A percentile compares a stretch with the other conserved stretches of the same genome.
phyloP scores from a whole-genome alignment of 92 coral and sea anemone species.

The Porites rus region DNA sequence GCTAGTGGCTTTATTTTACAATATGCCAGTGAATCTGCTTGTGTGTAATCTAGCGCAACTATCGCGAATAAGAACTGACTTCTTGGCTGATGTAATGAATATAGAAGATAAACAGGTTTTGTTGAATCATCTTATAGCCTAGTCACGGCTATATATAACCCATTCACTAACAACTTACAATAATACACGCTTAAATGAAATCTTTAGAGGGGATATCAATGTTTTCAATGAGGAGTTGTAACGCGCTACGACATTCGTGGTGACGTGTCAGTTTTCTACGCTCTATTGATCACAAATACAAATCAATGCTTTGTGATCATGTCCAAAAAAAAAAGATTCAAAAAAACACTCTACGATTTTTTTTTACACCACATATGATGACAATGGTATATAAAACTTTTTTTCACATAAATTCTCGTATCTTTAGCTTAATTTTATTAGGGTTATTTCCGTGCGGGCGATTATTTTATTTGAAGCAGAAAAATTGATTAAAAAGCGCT shows the following conservation, averaged over 20 bases:
- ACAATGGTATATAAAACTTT: no score
- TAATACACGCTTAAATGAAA: background rate
- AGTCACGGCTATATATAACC: constrained; percentile 41
- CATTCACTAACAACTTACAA: background rate
- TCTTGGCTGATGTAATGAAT: background rate
- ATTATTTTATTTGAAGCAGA: background rate
- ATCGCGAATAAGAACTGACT: background rate
- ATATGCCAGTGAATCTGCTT: no score
- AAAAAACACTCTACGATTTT: no score
- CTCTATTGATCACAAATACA: constrained; percentile 32
- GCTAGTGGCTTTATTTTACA: no score
- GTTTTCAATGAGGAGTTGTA: constrained; percentile 22
- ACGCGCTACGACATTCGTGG: constrained; percentile 62
- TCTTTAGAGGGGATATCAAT: constrained; percentile 47
- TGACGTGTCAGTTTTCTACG: constrained; percentile 83
- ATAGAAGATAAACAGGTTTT: background rate
- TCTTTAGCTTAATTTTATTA: background rate
- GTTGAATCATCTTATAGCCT: background rate
- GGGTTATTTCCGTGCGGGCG: constrained; percentile 19
- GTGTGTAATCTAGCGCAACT: no score
- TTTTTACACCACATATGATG: background rate
- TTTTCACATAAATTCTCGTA: no score
- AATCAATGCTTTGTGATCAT: background rate
- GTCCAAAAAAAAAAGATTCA: background rate
- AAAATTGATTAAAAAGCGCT: background rate